Percentiles rank a stretch among this genome's conserved stretches.
Conservation (phyloP, 2,888 invertebrate species). For the Drosophila multiciliata region DNA sequence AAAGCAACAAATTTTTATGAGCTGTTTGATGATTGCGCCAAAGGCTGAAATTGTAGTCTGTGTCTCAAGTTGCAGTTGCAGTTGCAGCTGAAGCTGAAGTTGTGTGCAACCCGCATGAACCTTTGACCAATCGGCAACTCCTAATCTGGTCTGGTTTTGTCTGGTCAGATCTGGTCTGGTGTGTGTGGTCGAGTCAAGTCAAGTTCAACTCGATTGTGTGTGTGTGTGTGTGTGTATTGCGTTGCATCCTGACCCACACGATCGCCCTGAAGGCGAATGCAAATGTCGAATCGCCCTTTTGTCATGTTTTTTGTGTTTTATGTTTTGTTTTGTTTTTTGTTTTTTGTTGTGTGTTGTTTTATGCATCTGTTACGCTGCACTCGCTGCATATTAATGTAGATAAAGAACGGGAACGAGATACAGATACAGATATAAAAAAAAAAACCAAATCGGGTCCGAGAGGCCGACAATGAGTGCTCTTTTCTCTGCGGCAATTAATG, state of each 20-base stretch:
- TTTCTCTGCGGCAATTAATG: conserved; percentile 31
- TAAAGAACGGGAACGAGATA: conserved; percentile 8
- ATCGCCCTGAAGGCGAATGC: conserved; percentile 31
- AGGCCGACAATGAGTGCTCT: background rate
- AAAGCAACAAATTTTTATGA: conserved; percentile 44
- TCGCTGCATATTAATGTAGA: conserved; percentile 41
- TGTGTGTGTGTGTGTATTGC: background rate
- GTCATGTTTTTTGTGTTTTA: conserved; percentile 48
- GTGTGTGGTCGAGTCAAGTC: conserved; percentile 47
- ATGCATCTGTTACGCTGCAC: conserved; percentile 42
- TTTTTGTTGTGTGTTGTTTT: conserved; percentile 21
- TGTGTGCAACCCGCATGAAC: conserved; percentile 49
- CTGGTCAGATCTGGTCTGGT: conserved; percentile 13
- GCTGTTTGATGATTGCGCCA: conserved; percentile 52
- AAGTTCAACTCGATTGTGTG: background rate
- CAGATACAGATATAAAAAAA: conserved; percentile 9
- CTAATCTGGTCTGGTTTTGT: background rate
- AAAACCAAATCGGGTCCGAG: conserved; percentile 2
- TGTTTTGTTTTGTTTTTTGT: conserved; percentile 49
- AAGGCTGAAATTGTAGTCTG: conserved; percentile 31
- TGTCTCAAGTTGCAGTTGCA: background rate
- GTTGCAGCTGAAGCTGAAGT: background rate
- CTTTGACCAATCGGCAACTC: conserved; percentile 27
- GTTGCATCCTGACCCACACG: conserved; percentile 34
- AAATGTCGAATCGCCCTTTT: conserved; percentile 40